phyloP scores from a whole-genome alignment of 2,113 vertebrate genomes.

The Condylura cristata region DNA sequence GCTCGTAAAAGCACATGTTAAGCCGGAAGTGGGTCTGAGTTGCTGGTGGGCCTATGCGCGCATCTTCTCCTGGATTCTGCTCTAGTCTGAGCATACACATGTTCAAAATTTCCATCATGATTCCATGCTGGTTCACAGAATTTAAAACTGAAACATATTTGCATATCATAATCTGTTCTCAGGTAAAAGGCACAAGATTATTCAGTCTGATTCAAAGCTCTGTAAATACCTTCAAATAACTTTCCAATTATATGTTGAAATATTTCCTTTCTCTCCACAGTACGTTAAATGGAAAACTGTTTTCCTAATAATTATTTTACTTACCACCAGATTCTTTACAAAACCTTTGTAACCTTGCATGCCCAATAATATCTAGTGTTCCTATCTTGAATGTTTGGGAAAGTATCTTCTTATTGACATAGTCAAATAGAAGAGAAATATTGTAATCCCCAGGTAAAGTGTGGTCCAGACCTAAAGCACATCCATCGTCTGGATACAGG shows the following conservation, averaged over 20 bases:
- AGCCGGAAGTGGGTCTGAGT: background rate
- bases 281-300: background rate
- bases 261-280: background rate
- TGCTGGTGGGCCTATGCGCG: accelerated
- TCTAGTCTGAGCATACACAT: background rate
- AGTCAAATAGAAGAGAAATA: background rate
- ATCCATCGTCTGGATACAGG: too few species aligned
- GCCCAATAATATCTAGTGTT: too few species aligned
- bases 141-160: background rate
- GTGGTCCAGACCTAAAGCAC: background rate
- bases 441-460: background rate
- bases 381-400: background rate
- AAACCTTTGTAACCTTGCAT: background rate
- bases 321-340: background rate
- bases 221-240: background rate
- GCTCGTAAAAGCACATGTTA: too few species aligned
- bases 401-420: background rate
- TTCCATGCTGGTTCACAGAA: background rate
- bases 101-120: background rate
- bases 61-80: background rate
- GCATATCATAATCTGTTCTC: background rate
- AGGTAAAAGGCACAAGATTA: background rate
- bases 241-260: background rate
- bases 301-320: background rate
- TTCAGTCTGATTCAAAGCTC: background rate